phyloP scores from a whole-genome alignment of 2,888 invertebrate species.

The Sminthurides aquaticus region DNA sequence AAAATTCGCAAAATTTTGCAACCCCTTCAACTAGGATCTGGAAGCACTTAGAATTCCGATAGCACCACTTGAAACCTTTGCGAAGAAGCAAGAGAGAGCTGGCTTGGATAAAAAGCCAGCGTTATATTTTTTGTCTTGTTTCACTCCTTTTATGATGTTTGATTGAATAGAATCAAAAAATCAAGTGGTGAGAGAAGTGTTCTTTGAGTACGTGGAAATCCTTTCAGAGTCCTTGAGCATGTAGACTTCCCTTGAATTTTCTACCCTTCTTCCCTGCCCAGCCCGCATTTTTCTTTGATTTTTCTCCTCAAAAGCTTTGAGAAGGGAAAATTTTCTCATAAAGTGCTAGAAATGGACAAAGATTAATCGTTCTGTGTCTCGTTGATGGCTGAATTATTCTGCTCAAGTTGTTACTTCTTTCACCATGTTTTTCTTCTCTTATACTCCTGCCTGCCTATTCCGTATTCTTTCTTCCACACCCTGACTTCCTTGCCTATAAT shows the following conservation, averaged over 20 bases:
- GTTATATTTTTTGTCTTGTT: no score
- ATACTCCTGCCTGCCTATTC: no score
- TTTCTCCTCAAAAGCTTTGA: neutral
- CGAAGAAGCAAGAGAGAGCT: no score
- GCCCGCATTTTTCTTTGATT: neutral
- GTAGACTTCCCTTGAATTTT: neutral
- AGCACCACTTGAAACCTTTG: no score
- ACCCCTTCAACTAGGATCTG: no score
- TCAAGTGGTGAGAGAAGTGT: slow-evolving; percentile 10
- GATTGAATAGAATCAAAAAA: slow-evolving; percentile 25
- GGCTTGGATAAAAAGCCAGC: no score
- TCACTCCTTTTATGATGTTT: slow-evolving; percentile 11
- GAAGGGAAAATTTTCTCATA: slow-evolving; percentile 39
- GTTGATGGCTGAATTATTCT: slow-evolving; percentile 44
- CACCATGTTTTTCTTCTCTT: slow-evolving; percentile 4
- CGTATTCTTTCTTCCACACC: no score
- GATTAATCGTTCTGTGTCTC: slow-evolving; percentile 44
- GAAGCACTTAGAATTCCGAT: no score
- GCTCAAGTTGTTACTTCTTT: slow-evolving; percentile 43
- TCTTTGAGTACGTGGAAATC: slow-evolving; percentile 3
- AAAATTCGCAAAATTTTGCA: no score
- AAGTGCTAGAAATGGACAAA: slow-evolving; percentile 43
- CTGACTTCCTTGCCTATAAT: no score
- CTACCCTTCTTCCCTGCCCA: no score
- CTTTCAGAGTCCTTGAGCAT: slow-evolving; percentile 4